Conservation (phyloP, 2,113 vertebrate species). For the Cervus canadensis region DNA sequence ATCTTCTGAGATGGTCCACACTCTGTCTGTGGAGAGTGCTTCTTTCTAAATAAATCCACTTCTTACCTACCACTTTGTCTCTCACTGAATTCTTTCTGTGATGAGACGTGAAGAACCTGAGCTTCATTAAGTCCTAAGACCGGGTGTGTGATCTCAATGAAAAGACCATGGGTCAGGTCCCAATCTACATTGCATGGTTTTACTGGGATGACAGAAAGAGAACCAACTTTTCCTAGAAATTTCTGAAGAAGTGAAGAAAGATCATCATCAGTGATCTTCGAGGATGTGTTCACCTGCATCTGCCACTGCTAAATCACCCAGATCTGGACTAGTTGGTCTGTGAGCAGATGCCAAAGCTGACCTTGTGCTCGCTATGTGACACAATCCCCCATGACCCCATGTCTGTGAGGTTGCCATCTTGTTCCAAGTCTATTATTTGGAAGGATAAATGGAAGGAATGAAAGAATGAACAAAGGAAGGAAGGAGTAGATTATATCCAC, state of each 20-base stretch:
- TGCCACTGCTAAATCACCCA: not conserved
- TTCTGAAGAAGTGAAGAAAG: not conserved
- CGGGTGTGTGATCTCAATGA: not conserved
- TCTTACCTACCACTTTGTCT: not conserved
- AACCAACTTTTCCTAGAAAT: not conserved
- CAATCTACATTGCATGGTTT: not conserved
- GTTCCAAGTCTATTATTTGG: not conserved
- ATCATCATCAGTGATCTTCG: not conserved
- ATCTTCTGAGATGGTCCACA: not conserved
- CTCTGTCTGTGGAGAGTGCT: not conserved
- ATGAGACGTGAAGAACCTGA: not conserved
- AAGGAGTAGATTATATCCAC: not conserved
- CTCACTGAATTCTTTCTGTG: not conserved
- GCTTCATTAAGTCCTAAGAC: not conserved
- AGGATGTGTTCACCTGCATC: not conserved
- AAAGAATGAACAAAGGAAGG: not conserved
- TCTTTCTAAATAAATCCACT: not conserved
- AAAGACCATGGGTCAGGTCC: not conserved
- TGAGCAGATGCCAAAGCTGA: not conserved
- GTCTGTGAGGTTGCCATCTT: not conserved
- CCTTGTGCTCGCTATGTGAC: not conserved
- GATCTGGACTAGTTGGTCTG: not conserved
- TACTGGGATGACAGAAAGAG: not conserved
- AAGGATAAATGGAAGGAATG: not conserved
- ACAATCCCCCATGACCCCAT: not conserved